phyloP scores from a whole-genome alignment of 2,888 invertebrate genomes.

The Spicauda simplicius region DNA sequence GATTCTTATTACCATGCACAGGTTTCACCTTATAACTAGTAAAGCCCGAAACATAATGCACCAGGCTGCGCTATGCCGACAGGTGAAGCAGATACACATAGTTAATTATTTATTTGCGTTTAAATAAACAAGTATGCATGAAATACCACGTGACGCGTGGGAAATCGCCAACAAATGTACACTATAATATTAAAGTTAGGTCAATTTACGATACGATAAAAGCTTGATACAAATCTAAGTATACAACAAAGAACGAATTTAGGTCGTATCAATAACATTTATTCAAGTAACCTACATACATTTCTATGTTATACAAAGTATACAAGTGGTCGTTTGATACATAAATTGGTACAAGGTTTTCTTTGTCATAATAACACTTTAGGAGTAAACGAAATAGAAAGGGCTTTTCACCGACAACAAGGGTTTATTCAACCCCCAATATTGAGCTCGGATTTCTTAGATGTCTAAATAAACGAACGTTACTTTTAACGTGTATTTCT shows the following conservation, averaged over 20 bases:
- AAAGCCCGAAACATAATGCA: no score
- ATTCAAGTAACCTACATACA: constrained; percentile 1
- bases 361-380: constrained; percentile 33
- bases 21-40: no score
- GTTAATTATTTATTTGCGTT: no score
- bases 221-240: no score
- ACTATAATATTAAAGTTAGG: no score
- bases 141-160: no score
- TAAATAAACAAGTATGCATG: no score
- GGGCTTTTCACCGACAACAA: constrained; percentile 25
- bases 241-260: background rate
- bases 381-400: constrained; percentile 33
- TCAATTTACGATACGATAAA: no score
- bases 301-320: constrained; percentile 8
- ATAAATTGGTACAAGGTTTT: constrained; percentile 26
- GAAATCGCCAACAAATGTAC: no score
- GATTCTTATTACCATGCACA: no score
- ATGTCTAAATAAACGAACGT: constrained; percentile 29
- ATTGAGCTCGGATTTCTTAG: constrained; percentile 29
- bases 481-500: constrained; percentile 21
- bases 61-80: no score
- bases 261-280: background rate
- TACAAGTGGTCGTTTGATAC: constrained; percentile 13
- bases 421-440: constrained; percentile 21
- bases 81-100: no score